phyloP scores from a whole-genome alignment of 2,797 vertebrate species.

The Alfaro cultratus region DNA sequence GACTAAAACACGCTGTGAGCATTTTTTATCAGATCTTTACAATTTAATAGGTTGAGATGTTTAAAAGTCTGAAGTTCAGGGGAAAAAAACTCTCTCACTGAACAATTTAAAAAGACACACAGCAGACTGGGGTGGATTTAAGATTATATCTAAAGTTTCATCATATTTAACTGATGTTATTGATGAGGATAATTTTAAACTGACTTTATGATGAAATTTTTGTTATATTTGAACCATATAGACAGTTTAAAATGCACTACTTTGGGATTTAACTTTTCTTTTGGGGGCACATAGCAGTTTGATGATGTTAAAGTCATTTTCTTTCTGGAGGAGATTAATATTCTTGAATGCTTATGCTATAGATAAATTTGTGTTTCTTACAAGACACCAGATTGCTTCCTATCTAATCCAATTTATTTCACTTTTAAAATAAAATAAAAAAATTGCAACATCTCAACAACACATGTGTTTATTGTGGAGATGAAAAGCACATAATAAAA shows the following conservation, averaged over 20 bases:
- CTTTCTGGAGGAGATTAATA: background rate
- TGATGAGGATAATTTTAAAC: conserved; percentile 12
- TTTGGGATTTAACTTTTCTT: background rate
- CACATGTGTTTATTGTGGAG: background rate
- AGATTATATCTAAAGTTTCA: conserved; percentile 5
- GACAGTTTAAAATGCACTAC: background rate
- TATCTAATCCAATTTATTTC: background rate
- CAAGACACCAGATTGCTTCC: background rate
- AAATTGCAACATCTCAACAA: background rate
- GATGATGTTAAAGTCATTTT: background rate
- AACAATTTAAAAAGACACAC: conserved; percentile 14
- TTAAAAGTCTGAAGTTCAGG: conserved; percentile 66
- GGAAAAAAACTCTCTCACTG: conserved; percentile 18
- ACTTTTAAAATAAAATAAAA: background rate
- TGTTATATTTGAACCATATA: background rate
- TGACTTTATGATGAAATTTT: background rate
- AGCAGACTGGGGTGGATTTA: conserved; percentile 4
- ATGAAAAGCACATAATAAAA: background rate
- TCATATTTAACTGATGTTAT: background rate
- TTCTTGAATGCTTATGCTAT: background rate
- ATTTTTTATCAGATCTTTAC: conserved; percentile 78
- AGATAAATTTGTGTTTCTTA: background rate
- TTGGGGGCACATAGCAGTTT: background rate
- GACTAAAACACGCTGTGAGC: conserved; percentile 81
- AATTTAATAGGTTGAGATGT: conserved; percentile 78